Evolutionary conservation across 2,797 vertebrate species (phyloP), one percentile per base, ranked within the genome.

Genomic region (Brotula barbata): DNA sequence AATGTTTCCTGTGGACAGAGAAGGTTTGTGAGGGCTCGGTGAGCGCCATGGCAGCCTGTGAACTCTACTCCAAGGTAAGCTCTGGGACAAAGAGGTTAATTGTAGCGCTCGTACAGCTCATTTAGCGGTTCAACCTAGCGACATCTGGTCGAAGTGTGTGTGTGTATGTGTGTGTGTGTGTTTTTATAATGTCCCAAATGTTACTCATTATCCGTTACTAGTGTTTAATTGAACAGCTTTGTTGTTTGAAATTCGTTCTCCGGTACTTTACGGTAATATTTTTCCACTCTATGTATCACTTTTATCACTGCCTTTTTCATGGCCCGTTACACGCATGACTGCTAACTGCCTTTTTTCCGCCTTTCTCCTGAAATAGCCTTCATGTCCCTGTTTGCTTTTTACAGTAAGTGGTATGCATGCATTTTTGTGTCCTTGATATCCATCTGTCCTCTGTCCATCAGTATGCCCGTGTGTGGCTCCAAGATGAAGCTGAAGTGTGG

Each of bases 391-490:
- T 6, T 36, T 34, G 2, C 17, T 13, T 28, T 5, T 62, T 3
- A 44, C 20, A 59, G 31, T 68, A 17, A 48, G 36, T 48, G 21
- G 17, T 33, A 21, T 58, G 47, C 45, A 23, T 65, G 48, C 56
- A 19, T 33, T 54, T 12, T 15, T 73, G 19, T 83, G 68, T 78
- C 66, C 64, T 6, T 2, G 47, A 28, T 36, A 12, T 25, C 12
- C 1, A 4, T 19, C 42, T 31, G 3, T 15, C 15, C 28, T 33
- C 15, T 65, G 78, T 88, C 41, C 83, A 92, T 55, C 90, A 99
- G 97, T 86, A 87, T 89, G 93, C 94, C 79, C 92, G 95, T 66
- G 95, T 99, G 53, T 99, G 97, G 97, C 94, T 99, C 70, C 94
- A 95, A 72, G 94, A 99, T 87, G 85, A 93, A 9, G 91, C 89